Base-by-base conservation (phyloP, 2,888 invertebrate species). In the Habrosyne pyritoides region DNA sequence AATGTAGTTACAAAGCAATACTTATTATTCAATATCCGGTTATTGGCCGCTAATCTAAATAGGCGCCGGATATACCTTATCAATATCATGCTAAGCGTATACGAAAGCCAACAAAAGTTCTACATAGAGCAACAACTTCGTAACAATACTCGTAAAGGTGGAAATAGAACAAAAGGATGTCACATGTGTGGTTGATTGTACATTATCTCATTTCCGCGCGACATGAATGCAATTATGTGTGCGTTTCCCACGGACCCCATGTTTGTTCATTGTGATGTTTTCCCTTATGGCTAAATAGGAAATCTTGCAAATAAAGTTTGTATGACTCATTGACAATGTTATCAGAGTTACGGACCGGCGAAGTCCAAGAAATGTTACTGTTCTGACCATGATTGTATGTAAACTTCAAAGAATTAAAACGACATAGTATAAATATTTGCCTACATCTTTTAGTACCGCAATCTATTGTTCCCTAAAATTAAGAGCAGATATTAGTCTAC, bases 181-280 rank as follows among this genome's bases (percentile, higher is more conserved):
- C 63, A 52, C 52, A 51, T 57, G 56, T 63, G 64, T 63, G 54
- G 55, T 69, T 52, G 54, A 51, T 50, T 54, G 58, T 61, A 64
- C 63, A 60, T 73, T 87, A 89, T 87, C 84, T 86, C 85, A 81
- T 84, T 83, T 90, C 90, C 90, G 89, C 83, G 42, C 42, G 42
- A 42, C 42, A 18, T 42, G 42, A 71, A 71, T 65, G 68, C 65
- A 75, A 61, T 77, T 77, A 78, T 86, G 85, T 87, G 75, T 91
- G 75, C 77, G 63, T 86, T 91, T 91, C 91, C 75, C 91, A 91
- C 89, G 89, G 83, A 82, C 69, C 53, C 30, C 55, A 56, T 54
- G 60, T 71, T 69, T 73, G 74, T 71, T 63, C 67, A 73, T 66
- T 66, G 69, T 71, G 61, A 66, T 67, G 57, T 60, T 53, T 50